Evolutionary conservation across 2,113 vertebrate species (phyloP).

Genomic region (Bubo scandiacus): DNA sequence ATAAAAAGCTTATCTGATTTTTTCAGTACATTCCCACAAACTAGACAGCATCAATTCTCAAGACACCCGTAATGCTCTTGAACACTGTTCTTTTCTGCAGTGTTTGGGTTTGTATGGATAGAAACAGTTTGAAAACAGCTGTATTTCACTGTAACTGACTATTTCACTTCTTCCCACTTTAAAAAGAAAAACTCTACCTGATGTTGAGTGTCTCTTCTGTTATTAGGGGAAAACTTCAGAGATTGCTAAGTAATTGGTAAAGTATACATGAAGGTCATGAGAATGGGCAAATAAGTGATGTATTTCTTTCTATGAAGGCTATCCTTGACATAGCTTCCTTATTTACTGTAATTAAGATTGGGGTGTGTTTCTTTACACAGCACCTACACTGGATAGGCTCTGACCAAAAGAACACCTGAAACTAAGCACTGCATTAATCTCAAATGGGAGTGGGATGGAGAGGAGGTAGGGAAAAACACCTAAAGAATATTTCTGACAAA

Average conservation of each 20-base stretch:
- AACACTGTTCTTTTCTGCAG: background rate
- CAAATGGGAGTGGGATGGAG: accelerated
- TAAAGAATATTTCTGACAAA: background rate
- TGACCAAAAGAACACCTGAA: background rate
- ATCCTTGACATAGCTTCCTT: background rate
- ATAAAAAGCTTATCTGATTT: background rate
- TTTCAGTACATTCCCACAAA: background rate
- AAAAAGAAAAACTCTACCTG: background rate
- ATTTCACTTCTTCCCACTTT: background rate
- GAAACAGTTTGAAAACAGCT: background rate
- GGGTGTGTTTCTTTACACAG: background rate
- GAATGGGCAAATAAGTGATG: background rate
- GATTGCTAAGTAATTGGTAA: background rate
- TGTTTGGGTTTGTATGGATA: background rate
- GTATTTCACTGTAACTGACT: background rate
- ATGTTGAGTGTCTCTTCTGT: background rate
- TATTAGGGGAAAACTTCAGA: background rate
- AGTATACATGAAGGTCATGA: background rate
- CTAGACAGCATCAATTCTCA: background rate
- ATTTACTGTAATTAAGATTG: background rate
- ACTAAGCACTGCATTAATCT: background rate
- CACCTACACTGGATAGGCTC: background rate
- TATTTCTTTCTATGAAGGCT: background rate
- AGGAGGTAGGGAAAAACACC: background rate
- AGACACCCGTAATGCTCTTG: background rate